Base-by-base conservation (phyloP, 2,113 vertebrate genomes). In the Pogonocichla stellata region DNA sequence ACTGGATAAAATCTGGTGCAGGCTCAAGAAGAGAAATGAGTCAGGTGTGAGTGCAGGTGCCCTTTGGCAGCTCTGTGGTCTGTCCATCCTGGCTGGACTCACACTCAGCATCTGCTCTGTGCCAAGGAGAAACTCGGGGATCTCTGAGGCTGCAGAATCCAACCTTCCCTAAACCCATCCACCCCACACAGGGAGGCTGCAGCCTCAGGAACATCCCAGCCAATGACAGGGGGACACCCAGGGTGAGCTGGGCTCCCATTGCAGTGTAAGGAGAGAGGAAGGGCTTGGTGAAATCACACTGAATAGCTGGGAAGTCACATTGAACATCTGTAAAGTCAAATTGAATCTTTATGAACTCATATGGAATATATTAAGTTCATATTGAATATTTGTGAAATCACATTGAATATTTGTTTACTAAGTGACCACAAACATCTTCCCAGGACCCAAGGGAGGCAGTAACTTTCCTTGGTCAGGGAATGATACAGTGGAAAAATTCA, bases 181-280 rank as follows among this genome's bases (percentile, higher is more conserved):
- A 19, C 8, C 18, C 29, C 29, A 16, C 34, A 5, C 34, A 9
- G 65, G 53, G 36, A 42, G 34, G 14, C 53, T 42, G 34, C 34
- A 50, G 29, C 65, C 65, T 23, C 1, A 0, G 24, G 80, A 29
- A 19, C 45, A 12, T 14, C 58, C 40, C 58, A 54, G 58, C 57
- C 5, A 5, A 38, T 58, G 28, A n/a, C n/a, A 45, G 0, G 0
- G 40, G 17, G 28, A 47, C 58, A 28, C 6, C 31, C 4, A 0
- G 20, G 24, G 6, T 19, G n/a, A 12, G 48, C 40, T 28, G 69
- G 28, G 48, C 48, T 47, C 34, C 13, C 36, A 3, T 19, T 15
- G 2, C 42, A 61, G 24, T 7, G 4, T 3, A 33, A 17, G 1
- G 3, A 31, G 54, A 80, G 51, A 19, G 69, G 64, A 47, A 11